Base-by-base conservation (phyloP, 1,140 invertebrate species). In the Aphelinus certus region DNA sequence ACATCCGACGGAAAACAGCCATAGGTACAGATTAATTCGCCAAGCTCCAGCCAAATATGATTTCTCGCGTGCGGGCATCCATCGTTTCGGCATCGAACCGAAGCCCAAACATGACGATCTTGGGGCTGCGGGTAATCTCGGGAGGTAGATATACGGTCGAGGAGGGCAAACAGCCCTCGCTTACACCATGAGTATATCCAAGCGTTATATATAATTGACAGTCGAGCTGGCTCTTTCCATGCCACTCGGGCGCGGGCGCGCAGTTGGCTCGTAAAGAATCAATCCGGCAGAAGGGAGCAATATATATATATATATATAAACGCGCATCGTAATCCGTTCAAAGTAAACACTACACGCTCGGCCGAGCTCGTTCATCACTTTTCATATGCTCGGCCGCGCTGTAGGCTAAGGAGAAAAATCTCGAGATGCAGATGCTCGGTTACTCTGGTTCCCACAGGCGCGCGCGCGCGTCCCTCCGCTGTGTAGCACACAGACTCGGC, bases 381-480 rank as follows among this genome's bases (percentile, higher is more conserved):
- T 66, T 75, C 67, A 69, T 75, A 56, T 46, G 42, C 73, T 58
- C 60, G 56, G 63, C 26, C 26, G 26, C 26, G 26, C 26, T 26
- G 26, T 26, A 26, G 26, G 26, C 26, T 26, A 26, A 26, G 26
- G 26, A 26, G 26, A 26, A 26, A 26, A 26, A 26, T 47, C 72
- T 67, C 51, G 62, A 60, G 68, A 76, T 76, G 68, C 74, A 76
- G 74, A 76, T 76, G 74, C 74, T 76, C 68, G 61, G 74, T 76
- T 71, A 71, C 61, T 70, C 61, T 76, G 66, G 71, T 76, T 76
- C 74, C 74, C 74, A 76, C 68, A 76, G 26, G 43, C 63, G n/a
- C n/a, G 48, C 56, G 3, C 42, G 3, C 2, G 9, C 67, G 26
- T 58, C 49, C n/a, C n/a, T 10, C 4, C 49, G 2, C 49, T 2